These are phyloP conservation scores for Gonatopus flavifemur DNA, from an alignment of 1,140 invertebrate genomes.

Conservation along the genomic window DNA sequence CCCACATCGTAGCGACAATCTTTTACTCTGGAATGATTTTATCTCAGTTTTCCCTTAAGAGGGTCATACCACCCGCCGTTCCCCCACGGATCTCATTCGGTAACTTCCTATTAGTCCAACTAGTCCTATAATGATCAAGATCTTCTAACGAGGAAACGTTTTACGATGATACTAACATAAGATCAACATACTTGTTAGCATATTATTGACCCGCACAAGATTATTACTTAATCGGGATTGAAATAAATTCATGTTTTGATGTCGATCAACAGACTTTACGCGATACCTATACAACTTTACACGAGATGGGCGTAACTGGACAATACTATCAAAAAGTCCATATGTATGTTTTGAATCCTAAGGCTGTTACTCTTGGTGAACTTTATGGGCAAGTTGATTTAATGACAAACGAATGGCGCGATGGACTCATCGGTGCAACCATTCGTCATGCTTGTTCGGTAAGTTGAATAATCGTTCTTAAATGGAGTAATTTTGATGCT, in stretches of 20 bases:
- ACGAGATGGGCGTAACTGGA: constrained; percentile 59
- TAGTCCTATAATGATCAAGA: no score
- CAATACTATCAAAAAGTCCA: constrained; percentile 65
- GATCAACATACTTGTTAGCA: no score
- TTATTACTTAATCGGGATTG: not conserved
- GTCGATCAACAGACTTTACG: constrained; percentile 64
- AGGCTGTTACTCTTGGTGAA: constrained; percentile 85
- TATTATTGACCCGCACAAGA: no score
- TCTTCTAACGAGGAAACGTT: no score
- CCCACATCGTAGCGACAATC: no score
- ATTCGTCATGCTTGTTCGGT: constrained; percentile 71
- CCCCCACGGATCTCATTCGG: no score
- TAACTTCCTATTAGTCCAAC: no score
- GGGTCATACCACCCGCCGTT: no score
- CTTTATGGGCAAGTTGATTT: constrained; percentile 86
- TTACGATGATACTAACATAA: no score
- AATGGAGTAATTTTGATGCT: not conserved
- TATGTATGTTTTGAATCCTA: constrained; percentile 81
- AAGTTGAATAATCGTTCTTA: constrained; percentile 18
- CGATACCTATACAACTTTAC: constrained; percentile 66
- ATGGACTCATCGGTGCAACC: constrained; percentile 77
- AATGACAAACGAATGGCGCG: constrained; percentile 85
- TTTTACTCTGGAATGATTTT: no score
- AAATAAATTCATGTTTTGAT: constrained; percentile 5
- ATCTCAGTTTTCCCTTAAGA: no score